phyloP scores from a whole-genome alignment of 2,113 vertebrate species.

The Sialia sialis region DNA sequence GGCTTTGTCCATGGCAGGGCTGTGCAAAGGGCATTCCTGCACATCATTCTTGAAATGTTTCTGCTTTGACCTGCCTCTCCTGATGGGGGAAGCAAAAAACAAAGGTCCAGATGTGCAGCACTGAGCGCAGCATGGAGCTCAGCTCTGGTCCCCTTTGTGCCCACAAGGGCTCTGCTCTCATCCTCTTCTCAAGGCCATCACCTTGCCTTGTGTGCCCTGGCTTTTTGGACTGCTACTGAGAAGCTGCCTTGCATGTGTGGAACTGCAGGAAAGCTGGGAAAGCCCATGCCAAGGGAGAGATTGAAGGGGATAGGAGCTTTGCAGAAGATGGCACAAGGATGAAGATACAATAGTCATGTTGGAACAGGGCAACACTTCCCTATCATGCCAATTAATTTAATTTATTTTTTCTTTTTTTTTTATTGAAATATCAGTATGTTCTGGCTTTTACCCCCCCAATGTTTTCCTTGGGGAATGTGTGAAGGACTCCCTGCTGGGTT shows the following conservation, averaged over 20 bases:
- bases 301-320: background rate
- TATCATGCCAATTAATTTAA: rapidly evolving
- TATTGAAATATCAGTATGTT: background rate
- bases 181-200: background rate
- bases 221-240: background rate
- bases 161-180: background rate
- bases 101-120: background rate
- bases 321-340: background rate
- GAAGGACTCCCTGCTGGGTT: background rate
- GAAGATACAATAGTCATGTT: rapidly evolving
- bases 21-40: background rate
- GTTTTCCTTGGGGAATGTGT: rapidly evolving
- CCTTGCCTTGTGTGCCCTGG: rapidly evolving
- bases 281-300: rapidly evolving
- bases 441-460: rapidly evolving
- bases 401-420: background rate
- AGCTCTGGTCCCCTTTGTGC: background rate
- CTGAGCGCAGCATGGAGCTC: background rate
- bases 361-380: background rate
- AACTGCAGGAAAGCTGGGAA: background rate
- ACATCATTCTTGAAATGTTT: background rate
- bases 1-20: background rate
- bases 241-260: background rate
- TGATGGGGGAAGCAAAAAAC: background rate
- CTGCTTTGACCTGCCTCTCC: background rate